Conservation (phyloP, 2,888 invertebrate genomes). For the Dusona sp. region DNA sequence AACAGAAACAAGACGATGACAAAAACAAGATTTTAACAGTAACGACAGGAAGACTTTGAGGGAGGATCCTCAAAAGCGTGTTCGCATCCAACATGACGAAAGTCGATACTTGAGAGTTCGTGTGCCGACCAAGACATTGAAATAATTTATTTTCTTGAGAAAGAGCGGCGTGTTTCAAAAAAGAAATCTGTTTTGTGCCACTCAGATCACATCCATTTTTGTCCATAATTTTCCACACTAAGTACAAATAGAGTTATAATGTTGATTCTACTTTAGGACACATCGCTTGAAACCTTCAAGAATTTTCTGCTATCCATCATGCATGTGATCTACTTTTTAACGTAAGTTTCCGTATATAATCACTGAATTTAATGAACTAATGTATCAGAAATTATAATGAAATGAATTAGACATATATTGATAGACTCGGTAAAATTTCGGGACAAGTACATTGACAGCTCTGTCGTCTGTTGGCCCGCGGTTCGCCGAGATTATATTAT, state of each 20-base stretch:
- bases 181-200: not conserved
- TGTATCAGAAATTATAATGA: too few species aligned
- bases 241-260: not conserved
- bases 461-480: too few species aligned
- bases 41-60: too few species aligned
- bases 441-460: too few species aligned
- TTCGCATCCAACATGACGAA: not conserved
- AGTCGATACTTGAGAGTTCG: slow-evolving; percentile 9
- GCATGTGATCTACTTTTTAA: too few species aligned
- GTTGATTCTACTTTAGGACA: not conserved
- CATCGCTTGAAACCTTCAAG: not conserved
- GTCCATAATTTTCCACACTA: not conserved
- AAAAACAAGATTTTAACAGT: too few species aligned
- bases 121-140: not conserved
- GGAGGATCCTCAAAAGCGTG: not conserved
- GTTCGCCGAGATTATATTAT: too few species aligned
- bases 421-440: too few species aligned
- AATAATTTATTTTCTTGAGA: slow-evolving; percentile 12
- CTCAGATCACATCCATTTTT: not conserved
- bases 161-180: not conserved
- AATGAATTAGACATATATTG: too few species aligned
- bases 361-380: too few species aligned
- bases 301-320: not conserved
- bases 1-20: slow-evolving; percentile 53
- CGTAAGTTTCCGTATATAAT: not conserved